Conservation (phyloP, 2,797 vertebrate species). For the Fringilla coelebs region DNA sequence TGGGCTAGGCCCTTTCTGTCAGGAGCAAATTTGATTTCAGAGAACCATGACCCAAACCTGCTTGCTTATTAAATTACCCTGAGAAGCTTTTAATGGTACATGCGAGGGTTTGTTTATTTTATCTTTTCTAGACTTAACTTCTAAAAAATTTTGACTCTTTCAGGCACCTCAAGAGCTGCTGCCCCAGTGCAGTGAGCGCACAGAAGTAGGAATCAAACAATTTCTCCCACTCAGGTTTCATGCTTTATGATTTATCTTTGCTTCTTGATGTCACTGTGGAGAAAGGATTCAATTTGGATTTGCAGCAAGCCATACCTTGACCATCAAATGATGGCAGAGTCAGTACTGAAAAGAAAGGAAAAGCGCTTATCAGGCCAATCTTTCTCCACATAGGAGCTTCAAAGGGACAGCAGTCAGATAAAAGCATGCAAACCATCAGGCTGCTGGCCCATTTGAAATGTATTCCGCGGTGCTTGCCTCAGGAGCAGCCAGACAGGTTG, state of each 20-base stretch:
- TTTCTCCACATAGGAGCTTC: not conserved
- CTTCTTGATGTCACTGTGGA: not conserved
- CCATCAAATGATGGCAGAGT: not conserved
- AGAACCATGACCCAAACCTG: not conserved
- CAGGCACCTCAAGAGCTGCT: not conserved
- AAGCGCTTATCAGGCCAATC: not conserved
- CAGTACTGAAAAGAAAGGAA: not conserved
- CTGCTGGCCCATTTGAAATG: not conserved
- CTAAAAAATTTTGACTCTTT: not conserved
- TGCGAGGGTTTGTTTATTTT: not conserved
- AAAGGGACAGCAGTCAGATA: constrained; percentile 6
- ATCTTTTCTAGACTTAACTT: not conserved
- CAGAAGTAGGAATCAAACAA: not conserved
- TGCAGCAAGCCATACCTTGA: not conserved
- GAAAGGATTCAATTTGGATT: not conserved
- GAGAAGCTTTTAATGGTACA: not conserved
- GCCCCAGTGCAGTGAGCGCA: not conserved
- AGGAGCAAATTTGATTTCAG: not conserved
- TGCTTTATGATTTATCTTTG: not conserved
- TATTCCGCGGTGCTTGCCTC: constrained; percentile 1
- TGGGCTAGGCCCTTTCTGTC: not conserved
- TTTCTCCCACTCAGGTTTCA: not conserved
- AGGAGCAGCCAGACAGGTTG: constrained; percentile 40
- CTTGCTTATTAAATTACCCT: not conserved
- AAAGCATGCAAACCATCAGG: constrained; percentile 29